Evolutionary conservation across 2,797 vertebrate species (phyloP), one percentile per base, ranked within the genome.

Genomic region (Thamnophis elegans): DNA sequence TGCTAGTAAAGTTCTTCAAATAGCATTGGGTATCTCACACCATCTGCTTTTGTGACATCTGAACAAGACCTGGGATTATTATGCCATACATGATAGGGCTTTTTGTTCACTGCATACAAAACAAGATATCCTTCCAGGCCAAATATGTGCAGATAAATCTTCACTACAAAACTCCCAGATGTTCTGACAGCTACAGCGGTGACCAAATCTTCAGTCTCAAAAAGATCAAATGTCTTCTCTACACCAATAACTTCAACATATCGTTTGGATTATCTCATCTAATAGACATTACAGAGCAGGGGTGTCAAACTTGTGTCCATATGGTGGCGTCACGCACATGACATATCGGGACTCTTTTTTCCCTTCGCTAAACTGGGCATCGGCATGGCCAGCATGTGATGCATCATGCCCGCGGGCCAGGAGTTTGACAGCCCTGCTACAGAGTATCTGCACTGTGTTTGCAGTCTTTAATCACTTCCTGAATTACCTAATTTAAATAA

Each of bases 31-130:
- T 88, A 73, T 87, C 60, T 87, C 62, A 93, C n/a, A 53, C 16
- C 78, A 89, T 87, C 62, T 90, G 92, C 62, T 89, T 87, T 54
- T 78, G 55, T 88, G 85, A 87, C 89, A 93, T 59, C 89, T 51
- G 92, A 90, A 90, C 89, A 90, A 90, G 89, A 88, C 89, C 60
- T 87, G 62, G 89, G 36, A 93, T 87, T 90, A 90, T 87, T 78
- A 87, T 78, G 62, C 89, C 82, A 51, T 68, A 85, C 55, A 56
- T 86, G 82, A 90, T n/a, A 90, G 60, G 56, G 89, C 36, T 60
- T 58, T 89, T 59, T 54, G 85, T 90, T 87, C 85, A 53, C 85
- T 54, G 62, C 36, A 73, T 73, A 87, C 62, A 7, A 90, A 58
- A 68, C 9, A 56, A 89, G 53, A 56, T 11, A 25, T 92, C 56